Conservation (phyloP, 1,140 invertebrate species). For the Cyclargus thomasi region DNA sequence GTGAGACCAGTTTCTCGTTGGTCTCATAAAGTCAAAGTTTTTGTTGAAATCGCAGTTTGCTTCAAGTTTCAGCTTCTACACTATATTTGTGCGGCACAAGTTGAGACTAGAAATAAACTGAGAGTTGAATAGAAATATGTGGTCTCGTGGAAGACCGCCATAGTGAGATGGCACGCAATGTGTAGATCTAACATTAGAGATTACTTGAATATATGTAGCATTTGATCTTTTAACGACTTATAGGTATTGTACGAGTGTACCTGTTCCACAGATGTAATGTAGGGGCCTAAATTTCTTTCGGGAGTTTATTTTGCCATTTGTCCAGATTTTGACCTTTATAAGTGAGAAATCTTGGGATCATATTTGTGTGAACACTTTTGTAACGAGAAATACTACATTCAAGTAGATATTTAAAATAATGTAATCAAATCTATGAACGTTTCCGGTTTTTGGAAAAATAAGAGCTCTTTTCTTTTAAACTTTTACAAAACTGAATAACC, state of each 20-base stretch:
- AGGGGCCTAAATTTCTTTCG: conserved; percentile 53
- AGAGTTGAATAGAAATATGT: neutral
- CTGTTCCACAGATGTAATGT: conserved; percentile 50
- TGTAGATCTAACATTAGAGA: conserved; percentile 30
- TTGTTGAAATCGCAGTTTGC: neutral
- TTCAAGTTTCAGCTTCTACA: too few species aligned
- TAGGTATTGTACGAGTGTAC: conserved; percentile 64
- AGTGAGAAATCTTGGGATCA: conserved; percentile 14
- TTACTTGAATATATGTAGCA: conserved; percentile 45
- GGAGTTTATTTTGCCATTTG: conserved; percentile 17
- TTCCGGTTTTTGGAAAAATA: too few species aligned
- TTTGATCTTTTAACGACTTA: conserved; percentile 49
- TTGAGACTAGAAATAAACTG: neutral
- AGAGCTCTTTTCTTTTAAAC: too few species aligned
- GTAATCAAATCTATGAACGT: too few species aligned
- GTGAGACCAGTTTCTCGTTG: neutral
- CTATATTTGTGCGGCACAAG: neutral
- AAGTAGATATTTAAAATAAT: too few species aligned
- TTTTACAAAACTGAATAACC: too few species aligned
- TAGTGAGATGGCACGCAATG: conserved; percentile 20
- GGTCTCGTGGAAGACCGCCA: conserved; percentile 5
- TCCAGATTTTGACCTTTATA: neutral
- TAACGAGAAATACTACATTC: neutral
- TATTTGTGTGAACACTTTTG: conserved; percentile 16
- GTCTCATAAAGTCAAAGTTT: neutral